Evolutionary conservation across 2,888 invertebrate genomes (phyloP), one percentile per base, ranked within the genome.

Genomic region (Argynnis bischoffii): DNA sequence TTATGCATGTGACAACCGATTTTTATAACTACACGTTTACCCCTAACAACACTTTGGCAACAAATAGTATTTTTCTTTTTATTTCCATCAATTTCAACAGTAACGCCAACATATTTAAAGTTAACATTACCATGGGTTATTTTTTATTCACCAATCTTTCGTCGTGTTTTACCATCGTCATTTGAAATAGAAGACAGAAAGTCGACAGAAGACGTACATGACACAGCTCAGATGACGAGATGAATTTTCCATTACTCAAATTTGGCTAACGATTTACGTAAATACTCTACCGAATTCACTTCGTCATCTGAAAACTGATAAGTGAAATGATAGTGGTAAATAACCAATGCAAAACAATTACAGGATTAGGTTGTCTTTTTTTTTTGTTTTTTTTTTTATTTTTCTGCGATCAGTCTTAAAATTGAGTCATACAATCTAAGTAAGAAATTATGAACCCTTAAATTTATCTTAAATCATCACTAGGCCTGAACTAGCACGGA

Each of bases 21-120:
- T 87, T 85, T 88, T 88, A 90, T 85, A 91, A 88, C 91, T 92
- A 91, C 88, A 86, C 80, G 87, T 88, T 86, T 84, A 92, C 87
- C 83, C 85, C 89, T 92, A 92, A 92, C 86, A 92, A 92, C 92
- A 92, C 87, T 93, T 93, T 93, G 93, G 93, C 93, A 93, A 93
- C 93, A 92, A 92, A 90, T 89, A 89, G 85, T 89, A 86, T 88
- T 87, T 87, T 83, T 80, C 83, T 74, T 72, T 71, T 65, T 82
- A 83, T 81, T 80, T 82, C 84, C 85, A 79, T 85, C 82, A 83
- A 83, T 84, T 86, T 84, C 78, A 88, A 86, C 82, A 82, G 89
- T 81, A 86, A 88, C 84, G 87, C 84, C 81, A 86, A 87, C 85
- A 83, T 83, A 76, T 75, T 76, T 78, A 76, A 74, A 83, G 86